Evolutionary conservation across 1,140 invertebrate genomes (phyloP).

Genomic region (Drosophila kanapiae): DNA sequence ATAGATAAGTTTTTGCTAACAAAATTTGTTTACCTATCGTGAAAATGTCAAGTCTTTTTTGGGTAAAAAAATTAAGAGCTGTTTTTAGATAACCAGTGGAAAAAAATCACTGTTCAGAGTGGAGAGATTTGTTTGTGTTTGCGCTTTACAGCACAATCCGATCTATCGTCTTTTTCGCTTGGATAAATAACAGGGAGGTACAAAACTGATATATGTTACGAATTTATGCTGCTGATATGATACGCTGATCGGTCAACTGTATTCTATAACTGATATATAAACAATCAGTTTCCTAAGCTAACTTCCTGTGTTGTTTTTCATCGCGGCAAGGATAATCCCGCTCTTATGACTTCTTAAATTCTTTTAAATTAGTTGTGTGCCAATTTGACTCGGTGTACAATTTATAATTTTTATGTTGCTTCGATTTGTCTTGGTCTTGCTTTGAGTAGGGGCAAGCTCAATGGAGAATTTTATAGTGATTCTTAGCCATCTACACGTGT

Average conservation of each 20-base stretch:
- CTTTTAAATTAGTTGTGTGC: not conserved
- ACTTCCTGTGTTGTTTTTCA: too few species aligned
- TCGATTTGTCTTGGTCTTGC: not conserved
- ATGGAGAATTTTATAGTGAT: conserved; percentile 8
- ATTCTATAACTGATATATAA: too few species aligned
- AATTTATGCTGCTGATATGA: too few species aligned
- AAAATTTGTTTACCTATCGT: not conserved
- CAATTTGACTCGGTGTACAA: not conserved
- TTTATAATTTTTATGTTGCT: not conserved
- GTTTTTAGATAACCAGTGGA: not conserved
- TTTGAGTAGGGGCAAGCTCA: not conserved
- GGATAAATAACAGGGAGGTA: not conserved
- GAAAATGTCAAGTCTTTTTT: not conserved
- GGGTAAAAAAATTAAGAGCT: not conserved
- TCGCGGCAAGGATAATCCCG: too few species aligned
- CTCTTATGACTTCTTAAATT: not conserved
- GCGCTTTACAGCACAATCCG: not conserved
- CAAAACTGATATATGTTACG: too few species aligned
- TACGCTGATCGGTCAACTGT: too few species aligned
- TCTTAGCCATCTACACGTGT: conserved; percentile 12
- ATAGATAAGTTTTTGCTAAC: not conserved
- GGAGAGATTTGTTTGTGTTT: not conserved
- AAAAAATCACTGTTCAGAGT: not conserved
- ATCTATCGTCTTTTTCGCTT: too few species aligned
- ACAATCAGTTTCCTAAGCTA: too few species aligned